These are phyloP conservation scores for Myotis findleyi DNA, from an alignment of 2,797 vertebrate species.

Conservation along the genomic window DNA sequence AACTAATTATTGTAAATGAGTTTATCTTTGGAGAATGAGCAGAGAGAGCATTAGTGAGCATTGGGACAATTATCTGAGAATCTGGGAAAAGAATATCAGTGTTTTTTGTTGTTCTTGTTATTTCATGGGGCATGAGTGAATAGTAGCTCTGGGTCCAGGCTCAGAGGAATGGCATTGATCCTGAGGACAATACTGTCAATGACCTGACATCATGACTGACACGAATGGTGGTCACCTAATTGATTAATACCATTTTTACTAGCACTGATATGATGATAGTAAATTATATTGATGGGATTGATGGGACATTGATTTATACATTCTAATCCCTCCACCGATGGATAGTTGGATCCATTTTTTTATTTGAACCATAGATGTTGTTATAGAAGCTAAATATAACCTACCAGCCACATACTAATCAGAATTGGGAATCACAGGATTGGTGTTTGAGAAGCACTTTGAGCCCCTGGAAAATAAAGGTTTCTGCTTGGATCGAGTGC, in stretches of 20 bases:
- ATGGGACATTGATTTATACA: not conserved
- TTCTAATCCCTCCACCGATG: not conserved
- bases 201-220: not conserved
- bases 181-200: not conserved
- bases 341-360: not conserved
- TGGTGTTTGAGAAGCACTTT: slow-evolving; percentile 19
- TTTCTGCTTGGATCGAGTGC: not conserved
- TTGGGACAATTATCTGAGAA: not conserved
- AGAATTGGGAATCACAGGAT: not conserved
- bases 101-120: not conserved
- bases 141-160: not conserved
- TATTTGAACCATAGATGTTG: not conserved
- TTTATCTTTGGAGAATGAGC: slow-evolving; percentile 25
- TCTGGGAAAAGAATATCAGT: not conserved
- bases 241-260: not conserved
- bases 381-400: slow-evolving; percentile 40
- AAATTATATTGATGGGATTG: not conserved
- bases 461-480: not conserved
- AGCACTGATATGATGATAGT: not conserved
- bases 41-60: not conserved
- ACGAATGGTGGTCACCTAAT: not conserved
- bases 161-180: not conserved
- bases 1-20: not conserved
- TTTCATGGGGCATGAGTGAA: not conserved
- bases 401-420: not conserved